Conservation (phyloP, 2,888 invertebrate genomes). For the Reticulitermes lucifugus region DNA sequence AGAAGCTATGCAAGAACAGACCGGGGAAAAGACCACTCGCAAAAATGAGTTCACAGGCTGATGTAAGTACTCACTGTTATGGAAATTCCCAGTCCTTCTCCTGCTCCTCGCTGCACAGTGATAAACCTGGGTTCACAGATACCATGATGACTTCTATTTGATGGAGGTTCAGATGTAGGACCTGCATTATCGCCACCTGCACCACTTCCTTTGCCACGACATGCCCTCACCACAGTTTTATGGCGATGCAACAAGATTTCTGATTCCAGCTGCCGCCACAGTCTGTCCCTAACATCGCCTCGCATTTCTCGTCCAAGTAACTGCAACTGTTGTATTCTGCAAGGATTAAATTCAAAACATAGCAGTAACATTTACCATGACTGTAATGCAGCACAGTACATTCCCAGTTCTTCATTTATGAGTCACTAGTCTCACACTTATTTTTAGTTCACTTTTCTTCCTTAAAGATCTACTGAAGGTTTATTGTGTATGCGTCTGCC, state of each 20-base stretch:
- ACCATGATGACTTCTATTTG: slow-evolving; percentile 52
- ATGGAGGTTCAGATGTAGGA: slow-evolving; percentile 60
- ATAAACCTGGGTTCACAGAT: slow-evolving; percentile 73
- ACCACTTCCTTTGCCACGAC: slow-evolving; percentile 59
- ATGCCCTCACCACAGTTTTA: slow-evolving; percentile 78
- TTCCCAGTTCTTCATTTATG: too few species aligned
- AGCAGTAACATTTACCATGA: too few species aligned
- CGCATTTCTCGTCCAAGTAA: slow-evolving; percentile 84
- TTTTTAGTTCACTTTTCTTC: too few species aligned
- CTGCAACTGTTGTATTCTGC: slow-evolving; percentile 86
- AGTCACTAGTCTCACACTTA: too few species aligned
- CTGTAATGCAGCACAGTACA: too few species aligned
- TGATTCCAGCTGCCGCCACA: slow-evolving; percentile 86
- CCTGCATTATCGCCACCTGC: background rate
- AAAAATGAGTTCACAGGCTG: too few species aligned
- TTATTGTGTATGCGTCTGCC: too few species aligned
- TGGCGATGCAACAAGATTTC: slow-evolving; percentile 88
- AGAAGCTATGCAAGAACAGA: too few species aligned
- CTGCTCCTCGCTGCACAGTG: slow-evolving; percentile 76
- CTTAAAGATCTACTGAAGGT: too few species aligned
- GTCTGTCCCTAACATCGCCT: slow-evolving; percentile 80
- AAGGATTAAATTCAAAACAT: background rate
- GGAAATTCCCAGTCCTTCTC: slow-evolving; percentile 86
- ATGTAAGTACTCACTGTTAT: slow-evolving; percentile 74
- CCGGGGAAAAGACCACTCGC: too few species aligned